Conservation (phyloP, 2,113 vertebrate genomes). For the Poeciliopsis turrubarensis region DNA sequence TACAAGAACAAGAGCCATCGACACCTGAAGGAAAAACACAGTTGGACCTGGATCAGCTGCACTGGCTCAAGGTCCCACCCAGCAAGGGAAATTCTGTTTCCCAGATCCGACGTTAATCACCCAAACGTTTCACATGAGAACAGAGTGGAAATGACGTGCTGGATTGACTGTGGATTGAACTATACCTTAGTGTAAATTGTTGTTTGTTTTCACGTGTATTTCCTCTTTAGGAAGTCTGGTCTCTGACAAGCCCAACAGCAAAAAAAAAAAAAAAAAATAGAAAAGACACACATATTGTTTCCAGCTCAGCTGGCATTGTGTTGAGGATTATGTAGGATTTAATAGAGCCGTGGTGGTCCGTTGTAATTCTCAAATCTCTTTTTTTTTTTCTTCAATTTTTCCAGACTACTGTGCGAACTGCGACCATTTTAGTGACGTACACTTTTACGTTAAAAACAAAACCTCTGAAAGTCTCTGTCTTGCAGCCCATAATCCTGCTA, state of each 20-base stretch:
- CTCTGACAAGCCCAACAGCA: conserved; percentile 68
- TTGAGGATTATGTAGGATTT: conserved; percentile 32
- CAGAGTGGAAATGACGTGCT: conserved; percentile 31
- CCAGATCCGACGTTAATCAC: conserved; percentile 23
- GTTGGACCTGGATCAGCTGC: conserved; percentile 13
- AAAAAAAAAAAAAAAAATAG: conserved; percentile 74
- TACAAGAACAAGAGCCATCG: conserved; percentile 1
- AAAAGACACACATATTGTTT: conserved; percentile 16
- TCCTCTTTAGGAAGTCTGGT: conserved; percentile 24
- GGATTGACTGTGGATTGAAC: conserved; percentile 24
- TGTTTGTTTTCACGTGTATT: conserved; percentile 35
- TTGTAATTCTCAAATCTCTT: conserved; percentile 24
- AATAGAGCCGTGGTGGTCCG: conserved; percentile 28
- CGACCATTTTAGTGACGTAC: conserved; percentile 1
- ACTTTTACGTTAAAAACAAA: conserved; percentile 8
- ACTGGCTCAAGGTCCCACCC: conserved; percentile 13
- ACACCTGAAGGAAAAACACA: conserved; percentile 6
- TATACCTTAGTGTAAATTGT: conserved; percentile 19
- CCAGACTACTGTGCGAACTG: conserved; percentile 10
- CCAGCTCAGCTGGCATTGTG: conserved; percentile 29
- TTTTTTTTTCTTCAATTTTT: conserved; percentile 7
- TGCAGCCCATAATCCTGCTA: conserved; percentile 50
- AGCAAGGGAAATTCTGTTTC: conserved; percentile 12
- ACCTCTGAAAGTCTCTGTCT: conserved; percentile 55
- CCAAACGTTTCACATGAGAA: conserved; percentile 20